Evolutionary conservation across 64 coral and sea anemone species (phyloP), one percentile per base, ranked within the genome.

Genomic region (Pocillopora verrucosa): DNA sequence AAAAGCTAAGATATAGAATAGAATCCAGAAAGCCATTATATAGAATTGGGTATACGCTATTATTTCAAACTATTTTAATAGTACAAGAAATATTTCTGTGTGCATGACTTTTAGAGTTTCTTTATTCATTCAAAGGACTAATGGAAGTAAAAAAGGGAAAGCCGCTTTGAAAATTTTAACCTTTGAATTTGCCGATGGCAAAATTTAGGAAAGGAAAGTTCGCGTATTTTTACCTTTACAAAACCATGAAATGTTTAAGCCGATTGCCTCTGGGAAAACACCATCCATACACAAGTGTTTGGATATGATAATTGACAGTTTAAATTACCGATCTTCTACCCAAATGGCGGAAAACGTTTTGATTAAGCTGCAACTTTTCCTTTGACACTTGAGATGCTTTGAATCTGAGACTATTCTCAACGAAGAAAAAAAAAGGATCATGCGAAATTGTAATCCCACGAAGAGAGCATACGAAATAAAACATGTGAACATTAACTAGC

Each of bases 231-330:
- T 85, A 51, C 13, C 17, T 3, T 14, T 37, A 85, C 64, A 85
- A 85, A 72, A 56, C 20, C 16, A 72, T 41, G 80, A 67, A 65
- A 65, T 41, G 11, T 72, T 7, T 25, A 11, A 30, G 25, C 67
- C 25, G 20, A n/a, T 68, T 12, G 64, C 82, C 82, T 41, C 63
- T 85, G 82, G 82, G 82, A 85, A 85, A 85, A n/a, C 51, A 72
- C 2, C 34, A 85, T 19, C 12, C 16, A 45, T 13, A 36, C 26
- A 56, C 82, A 85, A 85, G 72, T 72, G 82, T 72, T 85, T 85
- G 63, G 82, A 72, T 61, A 45, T 37, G 9, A 85, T 85, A 72
- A 85, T 85, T 85, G 41, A 85, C 82, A 85, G 67, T 85, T 70
- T 72, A 85, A 85, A 70, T 72, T 16, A 85, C 82, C 22, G 19